Evolutionary conservation across 2,797 vertebrate species (phyloP), one percentile per base, ranked within the genome.

Genomic region (Tauraco hartlaubi): DNA sequence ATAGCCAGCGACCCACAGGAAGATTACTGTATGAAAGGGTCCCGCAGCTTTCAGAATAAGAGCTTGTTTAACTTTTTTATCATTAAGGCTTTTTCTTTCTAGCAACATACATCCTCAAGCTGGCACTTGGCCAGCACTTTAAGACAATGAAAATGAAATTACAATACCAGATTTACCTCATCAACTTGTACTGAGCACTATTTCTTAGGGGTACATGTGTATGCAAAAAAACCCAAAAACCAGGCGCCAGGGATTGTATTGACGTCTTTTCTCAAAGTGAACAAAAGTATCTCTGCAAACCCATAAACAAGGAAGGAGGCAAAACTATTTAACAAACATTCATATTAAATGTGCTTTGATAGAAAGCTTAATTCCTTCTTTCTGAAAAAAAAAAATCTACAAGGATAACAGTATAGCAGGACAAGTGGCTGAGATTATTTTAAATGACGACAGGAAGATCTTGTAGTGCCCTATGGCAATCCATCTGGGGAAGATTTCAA

Each of bases 401-500:
- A 76, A 79, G 49, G 77, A 43, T 87, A 90, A 46, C 3, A 1
- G 33, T 69, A 8, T 8, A 88, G 58, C 67, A 95, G 85, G 77
- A 67, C 63, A 46, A 82, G 46, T 5, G 15, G 12, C 49, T 90
- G 49, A 49, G 7, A 68, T 94, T 93, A 80, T 95, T 79, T 67
- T 81, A 85, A 85, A 74, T 20, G 67, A 91, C 92, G 29, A 54
- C 77, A 92, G 69, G 69, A 89, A 79, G 68, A 85, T 88, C 80
- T 75, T 67, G 46, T 33, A 46, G 63, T 84, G 31, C 71, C 72
- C 92, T 74, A 33, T 95, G 83, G 90, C 80, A 95, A 89, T 94
- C 86, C 86, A 71, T 95, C 88, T 91, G 86, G 94, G 93, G 75
- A 89, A 94, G 71, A 94, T 89, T 94, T 96, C 56, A 85, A 58